Percentiles rank a stretch among this genome's conserved stretches.
phyloP scores from a whole-genome alignment of 2,888 invertebrate species.

The Coelogynopora nodosa region DNA sequence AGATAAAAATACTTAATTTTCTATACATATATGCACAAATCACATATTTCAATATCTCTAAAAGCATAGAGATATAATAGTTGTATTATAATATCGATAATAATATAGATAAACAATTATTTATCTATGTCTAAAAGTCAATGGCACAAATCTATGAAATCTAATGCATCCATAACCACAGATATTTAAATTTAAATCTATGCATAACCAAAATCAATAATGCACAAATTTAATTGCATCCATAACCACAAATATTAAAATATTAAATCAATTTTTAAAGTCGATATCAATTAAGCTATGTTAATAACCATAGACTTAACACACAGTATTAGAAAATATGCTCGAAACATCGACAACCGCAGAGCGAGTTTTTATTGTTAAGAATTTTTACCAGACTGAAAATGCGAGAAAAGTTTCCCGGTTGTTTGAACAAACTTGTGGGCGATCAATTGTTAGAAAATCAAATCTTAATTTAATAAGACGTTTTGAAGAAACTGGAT shows the following conservation, averaged over 20 bases:
- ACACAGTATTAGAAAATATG: not conserved
- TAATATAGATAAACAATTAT: too few species aligned
- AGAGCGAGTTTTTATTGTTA: constrained; percentile 15
- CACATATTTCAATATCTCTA: too few species aligned
- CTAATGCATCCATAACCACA: not conserved
- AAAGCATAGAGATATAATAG: too few species aligned
- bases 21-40: too few species aligned
- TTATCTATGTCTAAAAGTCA: too few species aligned
- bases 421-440: constrained; percentile 6
- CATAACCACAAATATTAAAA: not conserved
- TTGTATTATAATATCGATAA: too few species aligned
- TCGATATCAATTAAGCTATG: not conserved
- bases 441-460: constrained; percentile 29
- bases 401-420: not conserved
- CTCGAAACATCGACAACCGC: not conserved
- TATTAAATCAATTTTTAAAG: not conserved
- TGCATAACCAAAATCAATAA: not conserved
- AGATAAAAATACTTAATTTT: not conserved
- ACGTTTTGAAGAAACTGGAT: constrained; percentile 27
- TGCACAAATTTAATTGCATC: not conserved
- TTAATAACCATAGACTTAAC: constrained; percentile 11
- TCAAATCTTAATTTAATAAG: constrained; percentile 29
- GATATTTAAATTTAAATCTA: not conserved
- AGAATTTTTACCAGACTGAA: constrained; percentile 13
- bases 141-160: too few species aligned